A percentile compares a stretch with the other conserved stretches of the same genome.
phyloP scores from a whole-genome alignment of 1,140 invertebrate species.

The Drosophila melanica region DNA sequence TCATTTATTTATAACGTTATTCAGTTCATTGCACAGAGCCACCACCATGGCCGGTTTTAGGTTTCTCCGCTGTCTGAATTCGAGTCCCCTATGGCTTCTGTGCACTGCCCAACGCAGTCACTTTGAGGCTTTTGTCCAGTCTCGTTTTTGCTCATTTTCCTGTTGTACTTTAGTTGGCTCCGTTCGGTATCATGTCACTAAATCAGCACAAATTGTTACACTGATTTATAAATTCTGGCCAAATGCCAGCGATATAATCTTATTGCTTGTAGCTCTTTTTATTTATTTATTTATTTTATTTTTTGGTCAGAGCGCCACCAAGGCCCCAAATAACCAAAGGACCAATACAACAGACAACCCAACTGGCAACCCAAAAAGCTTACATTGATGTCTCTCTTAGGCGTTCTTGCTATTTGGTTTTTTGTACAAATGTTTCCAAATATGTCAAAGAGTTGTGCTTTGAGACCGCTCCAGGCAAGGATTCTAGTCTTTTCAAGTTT shows the following conservation, averaged over 20 bases:
- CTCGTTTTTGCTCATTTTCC: conserved; percentile 8
- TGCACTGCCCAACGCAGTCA: conserved; percentile 17
- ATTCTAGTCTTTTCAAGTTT: not conserved
- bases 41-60: not conserved
- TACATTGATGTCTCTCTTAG: conserved; percentile 27
- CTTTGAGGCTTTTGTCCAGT: conserved; percentile 48
- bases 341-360: not conserved
- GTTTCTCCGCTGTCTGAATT: conserved; percentile 7
- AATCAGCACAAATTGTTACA: conserved; percentile 80
- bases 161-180: conserved; percentile 53
- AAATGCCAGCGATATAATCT: conserved; percentile 74
- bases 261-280: conserved; percentile 56
- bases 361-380: not conserved
- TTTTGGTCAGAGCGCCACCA: conserved; percentile 34
- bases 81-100: not conserved
- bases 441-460: conserved; percentile 50
- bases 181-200: conserved; percentile 76
- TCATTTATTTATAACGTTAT: conserved; percentile 74
- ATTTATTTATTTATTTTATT: no score
- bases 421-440: conserved; percentile 50
- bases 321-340: conserved; percentile 1
- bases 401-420: conserved; percentile 31
- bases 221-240: conserved; percentile 80
- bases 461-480: not conserved
- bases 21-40: conserved; percentile 63